Evolutionary conservation across 2,797 vertebrate genomes (phyloP).

Genomic region (Tapirus indicus): DNA sequence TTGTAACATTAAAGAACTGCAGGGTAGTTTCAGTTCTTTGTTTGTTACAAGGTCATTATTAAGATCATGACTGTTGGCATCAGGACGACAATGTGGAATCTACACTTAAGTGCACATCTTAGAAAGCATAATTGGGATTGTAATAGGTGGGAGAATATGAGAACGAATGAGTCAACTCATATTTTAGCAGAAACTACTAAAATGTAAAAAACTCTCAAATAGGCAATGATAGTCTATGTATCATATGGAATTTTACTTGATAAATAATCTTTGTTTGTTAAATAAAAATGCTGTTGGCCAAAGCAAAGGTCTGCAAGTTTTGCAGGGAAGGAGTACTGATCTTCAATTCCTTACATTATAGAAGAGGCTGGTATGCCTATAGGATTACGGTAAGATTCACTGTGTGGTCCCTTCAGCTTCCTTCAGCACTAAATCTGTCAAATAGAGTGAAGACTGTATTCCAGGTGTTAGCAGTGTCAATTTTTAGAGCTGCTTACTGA

Average conservation of each 20-base stretch:
- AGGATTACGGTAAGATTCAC: background rate
- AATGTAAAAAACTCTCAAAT: background rate
- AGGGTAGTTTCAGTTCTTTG: background rate
- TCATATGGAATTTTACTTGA: constrained; percentile 30
- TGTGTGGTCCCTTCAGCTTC: background rate
- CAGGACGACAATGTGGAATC: background rate
- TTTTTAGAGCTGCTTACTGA: background rate
- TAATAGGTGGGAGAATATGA: background rate
- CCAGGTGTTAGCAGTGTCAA: background rate
- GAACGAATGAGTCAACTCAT: background rate
- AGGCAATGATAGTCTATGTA: background rate
- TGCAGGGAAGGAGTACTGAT: background rate
- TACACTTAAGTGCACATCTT: background rate
- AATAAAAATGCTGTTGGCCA: background rate
- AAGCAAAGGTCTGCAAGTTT: background rate
- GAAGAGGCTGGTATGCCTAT: no score
- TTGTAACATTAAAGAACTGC: background rate
- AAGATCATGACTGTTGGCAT: background rate
- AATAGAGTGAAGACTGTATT: background rate
- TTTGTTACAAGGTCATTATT: background rate
- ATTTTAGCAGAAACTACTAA: background rate
- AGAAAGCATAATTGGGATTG: background rate
- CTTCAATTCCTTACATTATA: background rate
- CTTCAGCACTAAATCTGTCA: background rate
- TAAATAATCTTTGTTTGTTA: constrained; percentile 33